Evolutionary conservation across 2,797 vertebrate genomes (phyloP), one percentile per base, ranked within the genome.

Genomic region (Geotrypetes seraphini): DNA sequence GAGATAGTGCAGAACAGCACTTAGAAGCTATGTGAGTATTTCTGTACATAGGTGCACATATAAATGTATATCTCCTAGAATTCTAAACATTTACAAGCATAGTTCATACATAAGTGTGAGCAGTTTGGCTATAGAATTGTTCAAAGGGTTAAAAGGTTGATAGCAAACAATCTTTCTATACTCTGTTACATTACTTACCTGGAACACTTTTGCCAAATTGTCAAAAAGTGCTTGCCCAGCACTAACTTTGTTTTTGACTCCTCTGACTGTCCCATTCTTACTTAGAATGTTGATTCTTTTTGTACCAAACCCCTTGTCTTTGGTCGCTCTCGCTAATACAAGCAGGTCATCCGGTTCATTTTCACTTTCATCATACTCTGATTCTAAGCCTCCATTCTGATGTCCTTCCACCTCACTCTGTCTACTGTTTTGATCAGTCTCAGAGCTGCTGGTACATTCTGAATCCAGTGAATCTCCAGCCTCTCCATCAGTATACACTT

Each of bases 181-280:
- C n/a, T 13, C 12, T 5, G 5, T 22, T 10, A 8, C 7, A 22
- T 13, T 36, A 80, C 91, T 86, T 76, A 97, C 96, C 78, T 84
- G 78, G 50, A 75, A 82, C 16, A 79, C 72, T 49, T 75, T 81
- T 39, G 85, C 75, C 38, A 98, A 73, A 59, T 90, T 98, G 66
- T 94, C 83, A 67, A 98, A 99, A 22, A 93, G 83, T 17, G 85
- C 85, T 79, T 98, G 96, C 25, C 92, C 94, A 6, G 94, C 92
- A 7, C 88, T 95, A 75, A 99, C 96, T 89, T 99, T 99, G 57
- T 97, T 85, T 57, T 92, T 96, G 53, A 99, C 90, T 18, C 96
- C 96, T 50, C 96, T 82, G 23, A 99, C 88, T 3, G 95, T 98
- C 26, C 96, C 94, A 1, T 99, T 99, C 74, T 96, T 97, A 70